Percentiles rank a stretch among this genome's conserved stretches.
Evolutionary conservation across 2,888 invertebrate species (phyloP).

Genomic region (Stenodera caucasica): DNA sequence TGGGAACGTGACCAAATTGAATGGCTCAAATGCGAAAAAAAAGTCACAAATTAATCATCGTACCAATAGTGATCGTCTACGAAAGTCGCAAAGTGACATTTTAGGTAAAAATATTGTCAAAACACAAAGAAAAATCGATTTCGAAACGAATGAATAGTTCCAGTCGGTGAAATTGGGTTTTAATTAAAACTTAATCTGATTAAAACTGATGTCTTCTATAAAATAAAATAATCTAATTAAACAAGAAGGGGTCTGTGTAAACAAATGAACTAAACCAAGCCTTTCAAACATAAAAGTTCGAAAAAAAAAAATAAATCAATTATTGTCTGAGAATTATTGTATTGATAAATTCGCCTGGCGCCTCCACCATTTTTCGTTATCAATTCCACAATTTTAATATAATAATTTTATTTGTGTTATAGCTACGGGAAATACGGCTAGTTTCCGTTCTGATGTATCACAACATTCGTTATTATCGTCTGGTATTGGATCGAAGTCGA

Average conservation of each 20-base stretch:
- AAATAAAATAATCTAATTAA: background rate
- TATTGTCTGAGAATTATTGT: background rate
- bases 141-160: no score
- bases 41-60: background rate
- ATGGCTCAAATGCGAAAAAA: background rate
- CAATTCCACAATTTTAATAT: background rate
- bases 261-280: no score
- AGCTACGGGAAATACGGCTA: background rate
- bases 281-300: no score
- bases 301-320: no score
- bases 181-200: background rate
- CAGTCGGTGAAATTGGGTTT: background rate
- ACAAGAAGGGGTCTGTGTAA: background rate
- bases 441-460: background rate
- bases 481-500: background rate
- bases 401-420: background rate
- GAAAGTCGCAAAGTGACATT: background rate
- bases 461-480: background rate
- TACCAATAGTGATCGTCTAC: background rate
- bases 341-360: slow-evolving; percentile 1
- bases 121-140: no score
- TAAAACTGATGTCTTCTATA: background rate
- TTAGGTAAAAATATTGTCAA: slow-evolving; percentile 3
- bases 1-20: background rate
- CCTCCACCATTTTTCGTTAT: slow-evolving; percentile 9